Conservation (phyloP, 1,140 invertebrate genomes). For the Saccostrea glomerata region DNA sequence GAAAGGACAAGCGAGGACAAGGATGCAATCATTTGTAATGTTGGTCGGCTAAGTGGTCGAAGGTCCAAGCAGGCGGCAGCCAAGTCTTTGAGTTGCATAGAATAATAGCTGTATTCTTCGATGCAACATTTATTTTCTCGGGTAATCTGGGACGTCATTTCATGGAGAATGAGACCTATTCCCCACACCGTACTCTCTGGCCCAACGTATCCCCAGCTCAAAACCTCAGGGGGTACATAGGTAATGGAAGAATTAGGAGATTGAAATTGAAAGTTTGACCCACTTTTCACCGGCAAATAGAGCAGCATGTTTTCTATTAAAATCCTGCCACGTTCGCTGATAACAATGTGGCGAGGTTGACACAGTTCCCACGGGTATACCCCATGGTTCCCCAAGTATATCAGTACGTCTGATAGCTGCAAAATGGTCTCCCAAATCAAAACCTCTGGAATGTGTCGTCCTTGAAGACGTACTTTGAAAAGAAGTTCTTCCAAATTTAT, state of each 20-base stretch:
- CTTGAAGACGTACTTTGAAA: slow-evolving; percentile 55
- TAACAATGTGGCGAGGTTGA: slow-evolving; percentile 65
- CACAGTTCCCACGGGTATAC: slow-evolving; percentile 66
- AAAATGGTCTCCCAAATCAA: slow-evolving; percentile 62
- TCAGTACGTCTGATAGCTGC: slow-evolving; percentile 61
- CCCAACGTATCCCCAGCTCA: slow-evolving; percentile 45
- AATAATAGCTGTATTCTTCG: background rate
- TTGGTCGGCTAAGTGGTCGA: slow-evolving; percentile 1
- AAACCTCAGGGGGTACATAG: slow-evolving; percentile 58
- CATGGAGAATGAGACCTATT: slow-evolving; percentile 62
- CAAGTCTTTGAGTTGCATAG: background rate
- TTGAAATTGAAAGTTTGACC: slow-evolving; percentile 58
- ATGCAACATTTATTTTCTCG: background rate
- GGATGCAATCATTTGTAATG: background rate
- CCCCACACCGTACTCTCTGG: slow-evolving; percentile 62
- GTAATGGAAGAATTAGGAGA: slow-evolving; percentile 36
- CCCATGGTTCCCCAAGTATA: slow-evolving; percentile 60
- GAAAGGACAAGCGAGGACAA: slow-evolving; percentile 7
- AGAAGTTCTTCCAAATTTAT: slow-evolving; percentile 65
- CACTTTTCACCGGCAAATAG: slow-evolving; percentile 62
- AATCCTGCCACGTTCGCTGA: slow-evolving; percentile 61
- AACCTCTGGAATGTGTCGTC: slow-evolving; percentile 60
- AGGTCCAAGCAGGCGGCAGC: background rate
- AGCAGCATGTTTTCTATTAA: slow-evolving; percentile 68
- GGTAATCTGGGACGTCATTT: slow-evolving; percentile 54